These are phyloP conservation scores for Norana najaformis DNA, from an alignment of 2,888 invertebrate species.

Conservation along the genomic window DNA sequence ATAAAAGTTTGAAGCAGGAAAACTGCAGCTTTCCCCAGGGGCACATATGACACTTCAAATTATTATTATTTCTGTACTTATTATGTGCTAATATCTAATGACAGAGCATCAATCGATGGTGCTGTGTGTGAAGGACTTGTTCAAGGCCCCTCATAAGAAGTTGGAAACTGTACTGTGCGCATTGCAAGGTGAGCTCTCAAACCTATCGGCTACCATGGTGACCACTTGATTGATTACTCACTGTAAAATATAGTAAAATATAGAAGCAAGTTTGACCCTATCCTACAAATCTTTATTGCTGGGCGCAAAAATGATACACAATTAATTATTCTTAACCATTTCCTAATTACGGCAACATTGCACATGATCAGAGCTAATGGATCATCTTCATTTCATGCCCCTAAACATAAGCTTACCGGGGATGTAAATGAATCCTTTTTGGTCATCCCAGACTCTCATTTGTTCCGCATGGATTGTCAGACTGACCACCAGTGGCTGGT, in stretches of 20 bases:
- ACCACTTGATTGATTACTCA: background rate
- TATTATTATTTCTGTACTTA: no score
- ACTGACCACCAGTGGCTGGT: constrained; percentile 35
- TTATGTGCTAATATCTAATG: no score
- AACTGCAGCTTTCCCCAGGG: background rate
- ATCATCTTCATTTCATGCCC: no score
- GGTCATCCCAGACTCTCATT: constrained; percentile 49
- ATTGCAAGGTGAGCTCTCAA: no score
- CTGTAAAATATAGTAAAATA: background rate
- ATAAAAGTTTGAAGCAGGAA: background rate
- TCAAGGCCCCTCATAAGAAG: no score
- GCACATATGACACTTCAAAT: background rate
- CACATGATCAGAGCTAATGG: background rate
- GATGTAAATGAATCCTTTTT: constrained; percentile 27
- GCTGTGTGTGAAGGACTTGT: no score
- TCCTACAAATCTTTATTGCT: no score
- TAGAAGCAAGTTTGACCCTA: no score
- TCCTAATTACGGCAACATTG: background rate
- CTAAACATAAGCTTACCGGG: constrained; percentile 25
- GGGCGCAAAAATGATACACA: no score
- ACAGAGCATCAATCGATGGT: no score
- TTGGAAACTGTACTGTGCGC: no score
- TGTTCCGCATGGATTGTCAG: constrained; percentile 45
- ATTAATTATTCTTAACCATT: background rate
- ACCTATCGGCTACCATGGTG: no score